phyloP scores from a whole-genome alignment of 2,113 vertebrate genomes.

The Arizona elegans region DNA sequence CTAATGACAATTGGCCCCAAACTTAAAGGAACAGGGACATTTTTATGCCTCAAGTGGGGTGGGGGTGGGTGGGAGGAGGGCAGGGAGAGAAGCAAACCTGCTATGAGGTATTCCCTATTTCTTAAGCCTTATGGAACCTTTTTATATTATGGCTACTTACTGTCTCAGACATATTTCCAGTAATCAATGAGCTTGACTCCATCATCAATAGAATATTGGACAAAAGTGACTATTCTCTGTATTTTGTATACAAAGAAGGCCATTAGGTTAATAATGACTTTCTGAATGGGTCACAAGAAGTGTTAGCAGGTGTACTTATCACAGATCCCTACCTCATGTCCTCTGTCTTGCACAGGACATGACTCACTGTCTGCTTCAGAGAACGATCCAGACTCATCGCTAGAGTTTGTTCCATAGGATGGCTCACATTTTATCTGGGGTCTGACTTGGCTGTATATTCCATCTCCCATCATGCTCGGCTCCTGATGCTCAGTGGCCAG shows the following conservation, averaged over 20 bases:
- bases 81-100: not conserved
- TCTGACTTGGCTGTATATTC: slow-evolving; percentile 83
- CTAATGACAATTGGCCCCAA: not conserved
- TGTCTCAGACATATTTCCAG: not conserved
- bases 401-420: slow-evolving; percentile 98
- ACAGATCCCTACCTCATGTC: slow-evolving; percentile 89
- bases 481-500: slow-evolving; percentile 88
- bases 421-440: slow-evolving; percentile 99
- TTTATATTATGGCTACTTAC: not conserved
- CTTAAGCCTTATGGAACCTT: not conserved
- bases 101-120: not conserved
- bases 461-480: slow-evolving; percentile 79
- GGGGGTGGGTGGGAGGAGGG: not conserved
- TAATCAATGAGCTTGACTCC: not conserved
- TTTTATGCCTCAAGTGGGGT: not conserved
- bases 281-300: slow-evolving; percentile 44
- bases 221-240: slow-evolving; percentile 39
- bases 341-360: slow-evolving; percentile 91
- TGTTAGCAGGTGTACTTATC: slow-evolving; percentile 59
- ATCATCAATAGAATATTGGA: not conserved
- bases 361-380: slow-evolving; percentile 99
- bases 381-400: slow-evolving; percentile 97
- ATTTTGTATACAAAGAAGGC: slow-evolving; percentile 34
- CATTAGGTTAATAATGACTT: slow-evolving; percentile 37
- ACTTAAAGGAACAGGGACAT: not conserved